Evolutionary conservation across 1,140 invertebrate species (phyloP), one percentile per base, ranked within the genome.

Genomic region (Grapholita molesta): DNA sequence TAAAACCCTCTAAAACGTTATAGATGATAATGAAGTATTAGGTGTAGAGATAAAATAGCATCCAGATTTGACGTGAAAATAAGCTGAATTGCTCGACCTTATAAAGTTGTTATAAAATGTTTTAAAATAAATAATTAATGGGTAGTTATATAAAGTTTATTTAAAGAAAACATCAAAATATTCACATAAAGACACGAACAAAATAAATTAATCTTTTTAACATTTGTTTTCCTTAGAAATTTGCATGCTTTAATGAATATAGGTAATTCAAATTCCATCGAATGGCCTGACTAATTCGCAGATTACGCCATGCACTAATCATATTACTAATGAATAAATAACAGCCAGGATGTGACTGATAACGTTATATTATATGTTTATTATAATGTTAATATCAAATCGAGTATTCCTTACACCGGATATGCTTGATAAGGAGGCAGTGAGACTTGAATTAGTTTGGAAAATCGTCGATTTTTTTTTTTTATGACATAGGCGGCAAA

Each of bases 271-370:
- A 57, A 28, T 61, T 61, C 55, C n/a, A 61, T 15, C 7, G 24
- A 61, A 30, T 28, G n/a, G 55, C 25, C 55, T 61, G 55, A 66
- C 64, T 38, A 66, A 66, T 66, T 35, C 32, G 15, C 12, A 25
- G 55, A 15, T 57, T 64, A 67, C 57, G 35, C 70, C 67, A 66
- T 67, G 24, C 32, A 72, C 57, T 68, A 68, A 68, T 68, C 66
- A 64, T 24, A 30, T 42, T 80, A 78, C 75, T 84, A 85, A 84
- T 84, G 75, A 85, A 71, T 84, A 75, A 79, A 76, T 69, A 64
- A 52, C 23, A n/a, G 15, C 25, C 82, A 82, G 85, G 83, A 88
- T 75, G 77, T 77, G 67, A 67, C 67, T 71, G 79, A 85, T 85
- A 82, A 78, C 69, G 53, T 61, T 61, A 28, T 48, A 48, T 21